Conservation (phyloP, 2,113 vertebrate genomes). For the Gadus chalcogrammus region DNA sequence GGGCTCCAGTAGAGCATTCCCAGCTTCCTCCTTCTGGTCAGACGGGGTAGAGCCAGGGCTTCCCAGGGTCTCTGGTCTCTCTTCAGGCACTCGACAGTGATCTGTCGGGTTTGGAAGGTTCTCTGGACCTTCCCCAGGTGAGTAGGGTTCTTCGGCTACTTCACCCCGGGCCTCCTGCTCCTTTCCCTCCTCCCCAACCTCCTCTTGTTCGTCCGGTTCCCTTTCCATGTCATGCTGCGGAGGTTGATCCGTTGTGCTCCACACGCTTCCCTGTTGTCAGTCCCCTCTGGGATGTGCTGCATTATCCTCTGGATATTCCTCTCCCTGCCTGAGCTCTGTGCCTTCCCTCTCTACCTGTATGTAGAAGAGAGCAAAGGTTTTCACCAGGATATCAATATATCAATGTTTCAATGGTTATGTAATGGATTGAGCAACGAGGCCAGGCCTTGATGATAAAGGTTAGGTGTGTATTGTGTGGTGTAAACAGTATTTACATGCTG, state of each 20-base stretch:
- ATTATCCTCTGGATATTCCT: not conserved
- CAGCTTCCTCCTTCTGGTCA: not conserved
- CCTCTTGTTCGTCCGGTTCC: conserved; percentile 19
- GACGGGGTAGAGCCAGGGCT: conserved; percentile 17
- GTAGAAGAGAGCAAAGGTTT: conserved; percentile 5
- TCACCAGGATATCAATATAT: too few species aligned
- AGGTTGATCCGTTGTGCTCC: not conserved
- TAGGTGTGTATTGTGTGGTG: too few species aligned
- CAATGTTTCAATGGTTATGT: too few species aligned
- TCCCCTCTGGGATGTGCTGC: conserved; percentile 1
- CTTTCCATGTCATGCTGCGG: conserved; percentile 10
- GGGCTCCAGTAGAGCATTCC: conserved; percentile 19
- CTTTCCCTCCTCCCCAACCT: too few species aligned
- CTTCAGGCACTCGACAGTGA: not conserved
- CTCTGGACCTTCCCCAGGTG: conserved; percentile 25
- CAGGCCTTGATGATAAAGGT: too few species aligned
- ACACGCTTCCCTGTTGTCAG: conserved; percentile 21
- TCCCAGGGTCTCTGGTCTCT: conserved; percentile 23
- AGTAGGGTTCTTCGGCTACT: conserved; percentile 16
- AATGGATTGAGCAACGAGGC: too few species aligned
- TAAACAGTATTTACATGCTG: too few species aligned
- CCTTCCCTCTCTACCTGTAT: conserved; percentile 47
- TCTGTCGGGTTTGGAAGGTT: conserved; percentile 22
- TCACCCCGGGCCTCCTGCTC: conserved; percentile 24
- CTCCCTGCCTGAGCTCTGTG: not conserved